Evolutionary conservation across 2,113 vertebrate genomes (phyloP).

Genomic region (Rhynchopsitta pachyrhyncha): DNA sequence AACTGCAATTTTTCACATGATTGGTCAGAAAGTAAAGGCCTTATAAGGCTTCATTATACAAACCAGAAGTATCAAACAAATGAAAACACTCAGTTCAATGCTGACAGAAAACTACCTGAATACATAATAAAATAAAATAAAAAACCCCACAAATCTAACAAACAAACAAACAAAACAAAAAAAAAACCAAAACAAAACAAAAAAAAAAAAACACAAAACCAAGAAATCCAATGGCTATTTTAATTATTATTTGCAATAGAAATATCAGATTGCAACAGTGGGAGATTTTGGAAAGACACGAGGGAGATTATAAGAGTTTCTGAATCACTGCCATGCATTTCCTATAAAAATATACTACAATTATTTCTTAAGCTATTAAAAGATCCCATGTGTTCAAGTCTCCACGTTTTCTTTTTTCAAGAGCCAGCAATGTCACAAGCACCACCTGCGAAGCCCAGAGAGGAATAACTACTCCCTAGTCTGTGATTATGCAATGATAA

Average conservation of each 20-base stretch:
- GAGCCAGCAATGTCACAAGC: neutral
- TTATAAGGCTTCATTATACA: neutral
- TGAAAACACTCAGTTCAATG: neutral
- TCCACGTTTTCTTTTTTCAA: neutral
- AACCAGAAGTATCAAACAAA: neutral
- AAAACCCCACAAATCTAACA: too few relatives aligned
- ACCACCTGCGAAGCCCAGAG: neutral
- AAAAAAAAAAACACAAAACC: fast-evolving
- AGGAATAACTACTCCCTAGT: neutral
- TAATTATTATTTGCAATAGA: neutral
- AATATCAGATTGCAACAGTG: neutral
- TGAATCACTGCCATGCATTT: neutral
- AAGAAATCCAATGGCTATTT: neutral
- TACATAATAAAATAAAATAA: neutral
- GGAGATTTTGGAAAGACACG: neutral
- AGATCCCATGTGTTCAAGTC: neutral
- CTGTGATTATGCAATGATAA: conserved; percentile 36
- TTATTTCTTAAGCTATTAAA: neutral
- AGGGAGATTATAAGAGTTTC: neutral
- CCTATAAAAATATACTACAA: neutral
- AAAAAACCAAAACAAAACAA: too few relatives aligned
- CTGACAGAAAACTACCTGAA: neutral
- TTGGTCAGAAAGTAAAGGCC: neutral
- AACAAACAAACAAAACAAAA: neutral
- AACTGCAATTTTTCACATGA: neutral